Base-by-base conservation (phyloP, 2,888 invertebrate species). In the Abrostola tripartita region DNA sequence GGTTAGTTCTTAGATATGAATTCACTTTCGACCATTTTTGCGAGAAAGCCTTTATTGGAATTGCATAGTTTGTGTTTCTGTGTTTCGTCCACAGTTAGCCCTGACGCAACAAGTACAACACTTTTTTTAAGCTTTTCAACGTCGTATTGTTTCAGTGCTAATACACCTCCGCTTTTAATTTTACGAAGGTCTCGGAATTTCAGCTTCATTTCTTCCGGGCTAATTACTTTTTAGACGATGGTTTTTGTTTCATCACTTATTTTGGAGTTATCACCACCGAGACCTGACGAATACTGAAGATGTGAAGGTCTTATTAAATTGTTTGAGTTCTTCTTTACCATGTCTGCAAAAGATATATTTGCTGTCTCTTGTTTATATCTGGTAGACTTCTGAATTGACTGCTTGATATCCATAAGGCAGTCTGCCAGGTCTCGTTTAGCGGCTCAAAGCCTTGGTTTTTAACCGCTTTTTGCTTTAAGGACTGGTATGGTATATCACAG, bases 401-500 rank as follows among this genome's bases (percentile, higher is more conserved):
- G 7, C 47, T 47, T 47, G 5, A 47, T 14, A 0, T 50, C 49
- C 24, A 6, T 11, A 11, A 50, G 9, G 11, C 35, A 8, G 10
- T 11, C 36, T 35, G 10, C 36, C 10, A 36, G 49, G 11, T 50
- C 49, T 4, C 49, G 35, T 8, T 10, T 24, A 36, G 35, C 36
- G 11, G 49, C n/a, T 11, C 36, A 50, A 5, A 11, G 36, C 11
- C 11, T 50, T 50, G 36, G 36, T 35, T 35, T 11, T 50, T 35
- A 0, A 50, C 11, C 11, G 35, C 35, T 11, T 36, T 50, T 11
- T 11, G 11, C 10, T 50, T 50, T 5, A 50, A 11, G 0, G 49
- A 50, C 36, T 50, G 49, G n/a, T n/a, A n/a, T n/a, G n/a, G 5
- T 50, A 50, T 50, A 36, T 35, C 9, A 50, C 49, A 50, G 49